Evolutionary conservation across 2,888 invertebrate species (phyloP).

Genomic region (Ypsolopha sequella): DNA sequence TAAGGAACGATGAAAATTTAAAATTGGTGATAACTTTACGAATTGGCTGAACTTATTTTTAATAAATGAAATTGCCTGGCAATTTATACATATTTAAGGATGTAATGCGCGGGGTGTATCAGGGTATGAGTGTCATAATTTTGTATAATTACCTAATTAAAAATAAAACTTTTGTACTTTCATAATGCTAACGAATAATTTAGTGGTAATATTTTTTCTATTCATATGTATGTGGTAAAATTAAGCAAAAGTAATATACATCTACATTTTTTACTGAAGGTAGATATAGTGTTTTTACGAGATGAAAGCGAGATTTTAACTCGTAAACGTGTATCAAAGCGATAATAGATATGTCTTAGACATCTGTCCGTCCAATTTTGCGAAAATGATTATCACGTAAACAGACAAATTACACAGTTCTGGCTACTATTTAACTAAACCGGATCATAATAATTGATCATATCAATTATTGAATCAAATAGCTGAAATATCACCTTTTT

Average conservation of each 20-base stretch:
- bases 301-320: constrained; percentile 38
- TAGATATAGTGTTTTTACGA: constrained; percentile 65
- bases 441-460: too few species aligned
- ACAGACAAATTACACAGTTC: constrained; percentile 8
- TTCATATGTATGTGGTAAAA: constrained; percentile 54
- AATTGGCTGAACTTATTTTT: constrained; percentile 59
- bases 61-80: constrained; percentile 43
- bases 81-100: constrained; percentile 54
- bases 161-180: constrained; percentile 60
- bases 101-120: constrained; percentile 66
- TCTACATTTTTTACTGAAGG: constrained; percentile 62
- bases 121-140: constrained; percentile 71
- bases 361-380: constrained; percentile 32
- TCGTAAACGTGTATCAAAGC: constrained; percentile 66
- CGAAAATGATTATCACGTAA: constrained; percentile 21
- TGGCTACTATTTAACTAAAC: too few species aligned
- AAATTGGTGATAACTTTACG: constrained; percentile 59
- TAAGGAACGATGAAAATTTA: constrained; percentile 7
- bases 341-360: constrained; percentile 60
- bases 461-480: too few species aligned
- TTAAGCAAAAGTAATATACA: constrained; percentile 44
- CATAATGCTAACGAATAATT: constrained; percentile 57
- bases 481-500: too few species aligned
- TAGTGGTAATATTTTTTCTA: constrained; percentile 53
- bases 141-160: constrained; percentile 43